These are phyloP conservation scores for Halcyon leucocephala DNA, from an alignment of 2,797 vertebrate genomes.

Conservation along the genomic window DNA sequence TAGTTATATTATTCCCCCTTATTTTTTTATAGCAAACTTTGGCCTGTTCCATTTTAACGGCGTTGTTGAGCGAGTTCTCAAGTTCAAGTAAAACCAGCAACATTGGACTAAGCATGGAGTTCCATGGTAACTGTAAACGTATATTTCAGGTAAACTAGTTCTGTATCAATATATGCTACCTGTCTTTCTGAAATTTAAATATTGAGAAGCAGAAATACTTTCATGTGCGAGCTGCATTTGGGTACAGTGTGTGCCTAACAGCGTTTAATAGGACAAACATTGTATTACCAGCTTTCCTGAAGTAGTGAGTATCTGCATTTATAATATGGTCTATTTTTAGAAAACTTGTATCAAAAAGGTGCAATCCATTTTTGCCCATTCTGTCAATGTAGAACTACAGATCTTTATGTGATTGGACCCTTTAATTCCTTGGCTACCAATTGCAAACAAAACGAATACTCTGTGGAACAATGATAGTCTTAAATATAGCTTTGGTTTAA, in stretches of 20 bases:
- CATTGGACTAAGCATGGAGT: slow-evolving; percentile 99
- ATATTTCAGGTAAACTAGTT: slow-evolving; percentile 90
- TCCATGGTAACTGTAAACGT: slow-evolving; percentile 97
- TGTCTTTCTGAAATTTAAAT: slow-evolving; percentile 6
- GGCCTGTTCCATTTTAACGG: slow-evolving; percentile 98
- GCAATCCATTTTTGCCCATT: neutral
- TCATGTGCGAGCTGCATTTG: neutral
- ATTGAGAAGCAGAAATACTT: neutral
- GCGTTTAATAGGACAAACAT: neutral
- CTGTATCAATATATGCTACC: neutral
- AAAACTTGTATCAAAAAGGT: neutral
- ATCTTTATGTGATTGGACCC: slow-evolving; percentile 3
- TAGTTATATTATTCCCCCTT: slow-evolving; percentile 34
- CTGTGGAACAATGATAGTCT: slow-evolving; percentile 71
- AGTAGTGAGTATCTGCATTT: no score
- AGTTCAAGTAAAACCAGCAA: slow-evolving; percentile 99
- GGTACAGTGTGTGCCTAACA: neutral
- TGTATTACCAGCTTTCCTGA: neutral
- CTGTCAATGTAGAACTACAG: neutral
- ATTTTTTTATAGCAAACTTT: slow-evolving; percentile 90
- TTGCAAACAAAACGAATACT: slow-evolving; percentile 69
- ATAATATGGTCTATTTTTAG: neutral
- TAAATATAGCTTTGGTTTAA: slow-evolving; percentile 81
- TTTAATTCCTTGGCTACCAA: slow-evolving; percentile 60
- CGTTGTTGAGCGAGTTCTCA: slow-evolving; percentile 96